phyloP scores from a whole-genome alignment of 2,797 vertebrate genomes.

The Linurgus olivaceus region DNA sequence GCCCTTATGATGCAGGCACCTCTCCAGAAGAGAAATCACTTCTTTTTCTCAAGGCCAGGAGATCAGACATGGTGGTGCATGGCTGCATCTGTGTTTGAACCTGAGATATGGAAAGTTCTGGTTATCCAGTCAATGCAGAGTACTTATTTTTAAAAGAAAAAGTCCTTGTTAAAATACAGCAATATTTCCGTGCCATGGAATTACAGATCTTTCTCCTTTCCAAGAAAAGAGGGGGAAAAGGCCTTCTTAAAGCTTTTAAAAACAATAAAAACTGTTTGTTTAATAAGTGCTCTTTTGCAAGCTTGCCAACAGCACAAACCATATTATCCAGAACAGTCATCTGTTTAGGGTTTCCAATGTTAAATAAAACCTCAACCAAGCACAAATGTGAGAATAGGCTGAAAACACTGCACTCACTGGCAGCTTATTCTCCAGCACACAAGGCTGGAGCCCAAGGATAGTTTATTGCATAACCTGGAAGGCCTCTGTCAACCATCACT shows the following conservation, averaged over 20 bases:
- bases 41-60: neutral
- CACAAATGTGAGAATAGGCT: slow-evolving; percentile 39
- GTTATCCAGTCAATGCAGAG: neutral
- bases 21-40: neutral
- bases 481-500: neutral
- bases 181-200: neutral
- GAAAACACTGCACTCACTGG: neutral
- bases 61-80: neutral
- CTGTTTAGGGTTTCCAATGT: slow-evolving; percentile 31
- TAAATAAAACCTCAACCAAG: slow-evolving; percentile 45
- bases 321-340: slow-evolving; percentile 37
- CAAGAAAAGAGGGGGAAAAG: neutral
- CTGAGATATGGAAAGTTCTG: neutral
- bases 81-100: neutral
- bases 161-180: neutral
- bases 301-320: slow-evolving; percentile 37
- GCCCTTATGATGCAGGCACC: neutral
- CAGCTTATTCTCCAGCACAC: neutral
- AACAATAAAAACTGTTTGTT: slow-evolving; percentile 65
- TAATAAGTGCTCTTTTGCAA: slow-evolving; percentile 57
- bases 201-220: slow-evolving; percentile 5
- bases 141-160: slow-evolving; percentile 25
- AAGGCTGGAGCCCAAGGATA: neutral
- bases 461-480: neutral
- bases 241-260: slow-evolving; percentile 32